Evolutionary conservation across 2,113 vertebrate genomes (phyloP).

Genomic region (Gymnocephalus cernua): DNA sequence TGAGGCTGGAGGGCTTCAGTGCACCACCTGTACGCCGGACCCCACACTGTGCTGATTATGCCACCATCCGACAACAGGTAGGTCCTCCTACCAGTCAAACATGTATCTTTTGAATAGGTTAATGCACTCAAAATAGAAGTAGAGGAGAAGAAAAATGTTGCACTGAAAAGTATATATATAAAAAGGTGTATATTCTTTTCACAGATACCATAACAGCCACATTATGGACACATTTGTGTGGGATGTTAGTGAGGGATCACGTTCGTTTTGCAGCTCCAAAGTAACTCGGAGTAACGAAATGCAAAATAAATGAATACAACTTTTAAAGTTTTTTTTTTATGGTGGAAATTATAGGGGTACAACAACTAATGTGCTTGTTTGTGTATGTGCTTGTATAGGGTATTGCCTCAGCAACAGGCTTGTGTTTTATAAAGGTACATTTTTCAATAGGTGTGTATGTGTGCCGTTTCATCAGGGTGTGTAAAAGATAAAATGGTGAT

Average conservation of each 20-base stretch:
- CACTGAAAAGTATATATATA: not conserved
- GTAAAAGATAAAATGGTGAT: not conserved
- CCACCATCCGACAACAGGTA: conserved; percentile 89
- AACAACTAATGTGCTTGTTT: not conserved
- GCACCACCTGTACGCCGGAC: conserved; percentile 71
- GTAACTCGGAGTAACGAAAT: not conserved
- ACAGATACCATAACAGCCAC: not conserved
- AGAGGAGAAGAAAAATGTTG: not conserved
- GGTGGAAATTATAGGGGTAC: not conserved
- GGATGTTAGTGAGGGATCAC: not conserved
- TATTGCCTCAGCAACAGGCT: not conserved
- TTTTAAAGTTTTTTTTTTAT: no score
- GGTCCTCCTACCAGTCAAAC: not conserved
- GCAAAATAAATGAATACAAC: not conserved
- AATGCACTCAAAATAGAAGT: not conserved
- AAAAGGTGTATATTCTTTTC: not conserved
- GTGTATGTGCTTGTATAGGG: not conserved
- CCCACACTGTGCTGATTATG: conserved; percentile 89
- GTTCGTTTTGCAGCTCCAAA: not conserved
- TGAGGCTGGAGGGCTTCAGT: conserved; percentile 85
- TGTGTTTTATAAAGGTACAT: not conserved
- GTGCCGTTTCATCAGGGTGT: not conserved
- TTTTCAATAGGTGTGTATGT: not conserved
- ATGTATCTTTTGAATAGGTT: not conserved
- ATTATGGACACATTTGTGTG: not conserved